Percentiles rank a stretch among this genome's conserved stretches.
These are phyloP conservation scores for Muschampia plurimacula DNA, from an alignment of 2,888 invertebrate genomes.

Conservation along the genomic window DNA sequence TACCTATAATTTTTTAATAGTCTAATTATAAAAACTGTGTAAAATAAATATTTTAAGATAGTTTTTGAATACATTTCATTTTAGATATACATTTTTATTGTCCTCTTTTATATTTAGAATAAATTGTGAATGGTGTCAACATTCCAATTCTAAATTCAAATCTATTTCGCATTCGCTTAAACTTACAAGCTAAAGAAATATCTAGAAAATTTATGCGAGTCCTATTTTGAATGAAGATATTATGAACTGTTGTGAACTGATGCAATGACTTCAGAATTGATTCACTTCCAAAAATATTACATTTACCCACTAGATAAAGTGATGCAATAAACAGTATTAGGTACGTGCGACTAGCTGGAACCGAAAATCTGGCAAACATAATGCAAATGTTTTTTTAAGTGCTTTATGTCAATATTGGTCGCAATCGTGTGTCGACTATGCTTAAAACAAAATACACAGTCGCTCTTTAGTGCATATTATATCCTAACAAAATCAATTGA, in stretches of 20 bases:
- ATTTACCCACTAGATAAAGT: constrained; percentile 24
- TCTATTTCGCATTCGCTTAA: neutral
- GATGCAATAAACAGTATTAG: constrained; percentile 23
- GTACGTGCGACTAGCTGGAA: neutral
- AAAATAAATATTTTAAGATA: too few relatives aligned
- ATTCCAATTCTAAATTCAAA: neutral
- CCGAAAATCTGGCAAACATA: constrained; percentile 27
- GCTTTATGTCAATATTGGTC: neutral
- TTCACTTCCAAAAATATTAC: constrained; percentile 26
- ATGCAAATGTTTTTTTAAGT: constrained; percentile 19
- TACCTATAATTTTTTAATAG: too few relatives aligned
- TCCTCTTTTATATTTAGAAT: too few relatives aligned
- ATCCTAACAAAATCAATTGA: too few relatives aligned
- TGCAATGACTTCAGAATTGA: constrained; percentile 23
- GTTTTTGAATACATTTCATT: too few relatives aligned
- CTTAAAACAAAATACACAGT: neutral
- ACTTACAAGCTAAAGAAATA: too few relatives aligned
- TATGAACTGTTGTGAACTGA: neutral
- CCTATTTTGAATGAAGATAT: neutral
- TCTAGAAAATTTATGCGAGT: too few relatives aligned
- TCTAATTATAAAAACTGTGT: too few relatives aligned
- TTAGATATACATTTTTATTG: too few relatives aligned
- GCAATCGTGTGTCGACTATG: neutral
- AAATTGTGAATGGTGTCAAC: too few relatives aligned
- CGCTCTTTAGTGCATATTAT: neutral